These are phyloP conservation scores for Cirrhinus mrigala DNA, from an alignment of 2,797 vertebrate genomes.

Conservation along the genomic window DNA sequence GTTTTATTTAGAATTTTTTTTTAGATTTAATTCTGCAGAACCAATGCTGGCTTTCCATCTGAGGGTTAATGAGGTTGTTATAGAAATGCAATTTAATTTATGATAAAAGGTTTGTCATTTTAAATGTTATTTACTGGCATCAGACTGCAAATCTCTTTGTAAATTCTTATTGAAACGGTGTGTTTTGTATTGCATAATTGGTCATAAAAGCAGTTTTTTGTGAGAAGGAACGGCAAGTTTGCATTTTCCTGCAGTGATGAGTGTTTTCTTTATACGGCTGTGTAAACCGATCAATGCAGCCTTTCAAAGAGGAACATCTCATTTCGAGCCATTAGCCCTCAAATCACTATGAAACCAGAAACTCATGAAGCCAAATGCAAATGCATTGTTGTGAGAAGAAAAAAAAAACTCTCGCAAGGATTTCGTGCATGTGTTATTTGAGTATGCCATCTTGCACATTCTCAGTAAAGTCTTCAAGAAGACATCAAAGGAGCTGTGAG, in stretches of 20 bases:
- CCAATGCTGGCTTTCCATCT: too few species aligned
- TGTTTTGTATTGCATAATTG: neutral
- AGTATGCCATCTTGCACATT: neutral
- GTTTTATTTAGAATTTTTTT: too few species aligned
- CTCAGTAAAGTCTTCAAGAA: slow-evolving; percentile 1
- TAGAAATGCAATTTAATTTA: too few species aligned
- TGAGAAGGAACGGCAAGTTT: neutral
- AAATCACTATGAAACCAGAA: neutral
- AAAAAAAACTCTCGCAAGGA: neutral
- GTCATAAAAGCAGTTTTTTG: neutral
- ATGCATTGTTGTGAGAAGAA: slow-evolving; percentile 4
- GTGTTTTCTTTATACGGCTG: neutral
- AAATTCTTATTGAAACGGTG: neutral
- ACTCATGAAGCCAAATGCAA: neutral
- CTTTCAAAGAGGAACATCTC: slow-evolving; percentile 21
- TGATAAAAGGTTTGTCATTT: too few species aligned
- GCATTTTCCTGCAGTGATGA: neutral
- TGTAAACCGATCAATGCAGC: slow-evolving; percentile 36
- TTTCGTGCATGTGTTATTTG: neutral
- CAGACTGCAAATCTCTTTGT: neutral
- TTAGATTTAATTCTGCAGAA: too few species aligned
- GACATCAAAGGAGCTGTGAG: slow-evolving; percentile 34
- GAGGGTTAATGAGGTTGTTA: too few species aligned
- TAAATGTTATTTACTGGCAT: neutral
- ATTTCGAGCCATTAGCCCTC: neutral